Evolutionary conservation across 2,113 vertebrate species (phyloP), one percentile per base, ranked within the genome.

Genomic region (Piprites chloris): DNA sequence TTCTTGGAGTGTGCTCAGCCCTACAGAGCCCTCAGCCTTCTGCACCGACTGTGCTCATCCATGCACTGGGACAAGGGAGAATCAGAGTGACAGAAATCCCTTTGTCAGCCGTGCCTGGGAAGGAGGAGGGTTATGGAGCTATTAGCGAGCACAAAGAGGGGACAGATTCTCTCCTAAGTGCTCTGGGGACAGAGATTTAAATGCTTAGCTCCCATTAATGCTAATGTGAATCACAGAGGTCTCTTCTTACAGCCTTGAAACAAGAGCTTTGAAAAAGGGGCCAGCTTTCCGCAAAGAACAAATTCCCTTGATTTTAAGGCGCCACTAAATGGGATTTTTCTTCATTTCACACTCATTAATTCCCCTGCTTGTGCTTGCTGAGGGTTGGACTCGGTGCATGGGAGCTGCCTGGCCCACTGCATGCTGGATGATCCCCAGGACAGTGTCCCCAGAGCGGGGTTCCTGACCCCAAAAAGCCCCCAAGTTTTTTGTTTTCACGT

Each of bases 181-280:
- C 95, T 95, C 89, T 1, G 44, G 93, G 93, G 91, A 95, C 58
- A 49, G 41, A 32, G 96, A 79, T 93, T 96, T 35, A 87, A 96
- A 87, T 61, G 81, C 89, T 94, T 9, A 73, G 63, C 89, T 95
- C 9, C 77, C 74, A 65, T 93, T 94, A 95, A 85, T 78, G 77
- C 91, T 89, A 6, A 82, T 92, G 91, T 16, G 81, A 52, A 49
- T 76, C 41, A 82, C 81, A 27, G 93, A 85, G 62, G 62, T 41
- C 94, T 93, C 89, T 81, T 94, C 96, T 94, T 17, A 21, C 27
- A 72, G 91, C 84, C 74, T 71, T 23, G 80, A 55, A 92, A 88
- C 33, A 30, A 56, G 89, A 80, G 90, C 89, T 3, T 3, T 22
- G 67, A 32, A 26, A 71, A 90, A 71, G 79, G 55, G 61, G 32